Conservation (phyloP, 1,140 invertebrate species). For the Drosophila lacertosa region DNA sequence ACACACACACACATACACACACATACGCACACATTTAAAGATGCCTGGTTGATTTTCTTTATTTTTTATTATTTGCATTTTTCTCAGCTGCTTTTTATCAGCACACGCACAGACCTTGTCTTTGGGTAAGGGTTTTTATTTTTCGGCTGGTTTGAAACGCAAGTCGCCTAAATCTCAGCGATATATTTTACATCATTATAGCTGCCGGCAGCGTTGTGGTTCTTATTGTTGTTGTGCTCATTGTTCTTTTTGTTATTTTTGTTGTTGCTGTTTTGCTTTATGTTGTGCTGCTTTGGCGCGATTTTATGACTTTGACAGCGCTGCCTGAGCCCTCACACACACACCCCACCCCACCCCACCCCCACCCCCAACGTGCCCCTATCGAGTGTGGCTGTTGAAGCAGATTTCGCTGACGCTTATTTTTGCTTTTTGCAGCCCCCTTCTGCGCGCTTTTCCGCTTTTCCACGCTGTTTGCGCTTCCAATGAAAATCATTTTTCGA, state of each 20-base stretch:
- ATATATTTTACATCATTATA: conserved; percentile 82
- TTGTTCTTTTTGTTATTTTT: conserved; percentile 43
- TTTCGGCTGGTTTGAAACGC: conserved; percentile 4
- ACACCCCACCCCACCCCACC: too few species aligned
- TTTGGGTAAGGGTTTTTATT: conserved; percentile 13
- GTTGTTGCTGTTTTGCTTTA: conserved; percentile 44
- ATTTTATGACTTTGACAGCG: conserved; percentile 74
- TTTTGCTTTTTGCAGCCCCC: conserved; percentile 29
- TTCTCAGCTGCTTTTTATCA: conserved; percentile 57
- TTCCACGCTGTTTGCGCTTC: conserved; percentile 14
- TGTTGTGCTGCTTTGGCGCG: conserved; percentile 74
- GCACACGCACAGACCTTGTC: conserved; percentile 71
- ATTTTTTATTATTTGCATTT: conserved; percentile 14
- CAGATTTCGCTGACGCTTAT: conserved; percentile 78
- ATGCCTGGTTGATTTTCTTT: conserved; percentile 23
- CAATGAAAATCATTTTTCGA: conserved; percentile 80
- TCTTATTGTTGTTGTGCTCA: conserved; percentile 15
- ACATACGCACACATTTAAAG: too few species aligned
- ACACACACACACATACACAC: too few species aligned
- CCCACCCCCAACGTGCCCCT: conserved; percentile 12
- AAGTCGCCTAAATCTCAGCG: conserved; percentile 72
- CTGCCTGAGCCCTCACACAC: conserved; percentile 15
- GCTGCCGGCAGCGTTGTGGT: conserved; percentile 42
- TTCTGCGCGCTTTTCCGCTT: too few species aligned
- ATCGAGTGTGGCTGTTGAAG: conserved; percentile 57